Evolutionary conservation across 2,888 invertebrate species (phyloP).

Genomic region (Caenorhabditis imperialis): DNA sequence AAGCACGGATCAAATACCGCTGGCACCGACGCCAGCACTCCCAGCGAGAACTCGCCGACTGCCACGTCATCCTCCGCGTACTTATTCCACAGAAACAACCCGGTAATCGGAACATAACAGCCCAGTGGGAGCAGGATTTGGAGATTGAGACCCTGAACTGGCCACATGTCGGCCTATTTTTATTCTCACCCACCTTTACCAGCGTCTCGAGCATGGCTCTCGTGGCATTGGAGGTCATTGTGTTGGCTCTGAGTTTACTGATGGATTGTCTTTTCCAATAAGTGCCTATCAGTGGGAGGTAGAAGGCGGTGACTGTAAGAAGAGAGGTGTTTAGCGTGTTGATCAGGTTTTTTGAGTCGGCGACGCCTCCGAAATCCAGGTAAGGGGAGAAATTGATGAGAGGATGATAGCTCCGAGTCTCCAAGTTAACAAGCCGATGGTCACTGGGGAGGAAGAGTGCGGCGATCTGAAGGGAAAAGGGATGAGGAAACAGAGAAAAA

Average conservation of each 20-base stretch:
- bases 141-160: slow-evolving; percentile 39
- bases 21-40: slow-evolving; percentile 14
- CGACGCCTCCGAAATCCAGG: slow-evolving; percentile 40
- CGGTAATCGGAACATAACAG: slow-evolving; percentile 34
- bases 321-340: slow-evolving; percentile 10
- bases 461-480: slow-evolving; percentile 15
- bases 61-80: slow-evolving; percentile 23
- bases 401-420: slow-evolving; percentile 25
- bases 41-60: slow-evolving; percentile 20
- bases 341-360: slow-evolving; percentile 24
- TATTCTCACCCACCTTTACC: slow-evolving; percentile 24
- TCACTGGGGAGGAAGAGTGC: slow-evolving; percentile 35
- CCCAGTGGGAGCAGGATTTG: slow-evolving; percentile 25
- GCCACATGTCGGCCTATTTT: background rate
- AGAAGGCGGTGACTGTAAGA: background rate
- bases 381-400: slow-evolving; percentile 30
- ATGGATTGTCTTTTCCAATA: slow-evolving; percentile 26
- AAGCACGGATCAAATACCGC: slow-evolving; percentile 26
- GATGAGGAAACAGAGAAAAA: background rate
- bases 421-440: slow-evolving; percentile 19
- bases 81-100: slow-evolving; percentile 21
- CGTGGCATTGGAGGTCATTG: slow-evolving; percentile 12
- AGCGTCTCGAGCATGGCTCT: slow-evolving; percentile 19
- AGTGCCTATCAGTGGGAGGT: slow-evolving; percentile 10
- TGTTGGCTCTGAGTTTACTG: slow-evolving; percentile 15